These are phyloP conservation scores for Alloscopus bannaensis DNA, from an alignment of 2,888 invertebrate species.

Conservation along the genomic window DNA sequence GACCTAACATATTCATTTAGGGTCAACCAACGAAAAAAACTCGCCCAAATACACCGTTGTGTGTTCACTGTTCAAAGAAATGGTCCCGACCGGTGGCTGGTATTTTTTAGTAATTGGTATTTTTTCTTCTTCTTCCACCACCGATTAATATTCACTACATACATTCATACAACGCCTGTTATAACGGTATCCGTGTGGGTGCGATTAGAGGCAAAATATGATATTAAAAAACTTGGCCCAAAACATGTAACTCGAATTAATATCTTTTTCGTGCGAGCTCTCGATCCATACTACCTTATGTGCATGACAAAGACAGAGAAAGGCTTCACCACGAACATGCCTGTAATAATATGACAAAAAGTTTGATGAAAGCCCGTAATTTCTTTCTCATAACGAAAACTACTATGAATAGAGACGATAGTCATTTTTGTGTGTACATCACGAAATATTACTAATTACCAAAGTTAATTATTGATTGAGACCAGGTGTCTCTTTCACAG, in stretches of 20 bases:
- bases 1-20: neutral
- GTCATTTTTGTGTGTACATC: slow-evolving; percentile 41
- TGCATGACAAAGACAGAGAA: neutral
- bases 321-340: neutral
- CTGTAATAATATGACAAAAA: neutral
- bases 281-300: neutral
- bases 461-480: slow-evolving; percentile 72
- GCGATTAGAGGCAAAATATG: neutral
- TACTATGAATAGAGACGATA: neutral
- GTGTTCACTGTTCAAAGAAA: neutral
- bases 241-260: neutral
- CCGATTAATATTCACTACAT: slow-evolving; percentile 23
- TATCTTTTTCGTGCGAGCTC: neutral
- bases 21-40: neutral
- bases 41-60: neutral
- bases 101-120: slow-evolving; percentile 35
- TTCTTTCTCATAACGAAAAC: slow-evolving; percentile 28
- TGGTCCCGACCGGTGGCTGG: slow-evolving; percentile 27
- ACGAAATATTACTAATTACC: slow-evolving; percentile 72
- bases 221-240: neutral
- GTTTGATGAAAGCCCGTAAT: slow-evolving; percentile 63
- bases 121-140: slow-evolving; percentile 32
- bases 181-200: neutral
- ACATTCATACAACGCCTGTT: neutral
- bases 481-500: slow-evolving; percentile 73